These are phyloP conservation scores for Paralichthys olivaceus DNA, from an alignment of 2,113 vertebrate species.

Conservation along the genomic window DNA sequence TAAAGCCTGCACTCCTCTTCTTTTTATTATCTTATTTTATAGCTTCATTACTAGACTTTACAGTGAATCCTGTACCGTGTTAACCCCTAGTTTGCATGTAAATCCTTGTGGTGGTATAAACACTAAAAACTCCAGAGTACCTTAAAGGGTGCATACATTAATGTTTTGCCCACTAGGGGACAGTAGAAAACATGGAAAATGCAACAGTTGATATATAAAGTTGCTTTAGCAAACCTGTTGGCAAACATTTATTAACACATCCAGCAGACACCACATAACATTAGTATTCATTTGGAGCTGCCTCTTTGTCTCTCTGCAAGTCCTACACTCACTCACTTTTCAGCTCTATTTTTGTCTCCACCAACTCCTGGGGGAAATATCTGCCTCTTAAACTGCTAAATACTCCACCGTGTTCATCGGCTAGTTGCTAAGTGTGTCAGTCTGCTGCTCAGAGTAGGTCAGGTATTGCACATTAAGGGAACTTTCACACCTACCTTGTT, in stretches of 20 bases:
- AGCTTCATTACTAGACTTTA: slow-evolving; percentile 6
- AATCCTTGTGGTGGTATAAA: not conserved
- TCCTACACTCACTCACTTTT: not conserved
- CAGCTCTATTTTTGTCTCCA: not conserved
- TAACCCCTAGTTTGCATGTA: not conserved
- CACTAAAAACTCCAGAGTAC: not conserved
- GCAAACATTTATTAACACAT: slow-evolving; percentile 6
- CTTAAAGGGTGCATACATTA: not conserved
- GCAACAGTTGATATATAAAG: not conserved
- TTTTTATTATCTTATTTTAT: slow-evolving; percentile 10
- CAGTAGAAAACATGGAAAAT: not conserved
- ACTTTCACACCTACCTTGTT: not conserved
- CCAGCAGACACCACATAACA: not conserved
- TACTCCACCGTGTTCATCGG: not conserved
- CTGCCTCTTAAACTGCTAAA: not conserved
- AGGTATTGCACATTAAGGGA: not conserved
- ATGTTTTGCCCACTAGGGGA: not conserved
- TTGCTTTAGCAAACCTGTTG: not conserved
- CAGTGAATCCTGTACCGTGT: not conserved
- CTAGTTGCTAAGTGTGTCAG: not conserved
- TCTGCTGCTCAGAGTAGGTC: not conserved
- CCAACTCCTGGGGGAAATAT: not conserved
- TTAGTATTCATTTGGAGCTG: slow-evolving; percentile 5
- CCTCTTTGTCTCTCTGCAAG: not conserved
- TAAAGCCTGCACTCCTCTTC: not conserved